phyloP scores from a whole-genome alignment of 2,888 invertebrate genomes.

The Elaeidobius kamerunicus region DNA sequence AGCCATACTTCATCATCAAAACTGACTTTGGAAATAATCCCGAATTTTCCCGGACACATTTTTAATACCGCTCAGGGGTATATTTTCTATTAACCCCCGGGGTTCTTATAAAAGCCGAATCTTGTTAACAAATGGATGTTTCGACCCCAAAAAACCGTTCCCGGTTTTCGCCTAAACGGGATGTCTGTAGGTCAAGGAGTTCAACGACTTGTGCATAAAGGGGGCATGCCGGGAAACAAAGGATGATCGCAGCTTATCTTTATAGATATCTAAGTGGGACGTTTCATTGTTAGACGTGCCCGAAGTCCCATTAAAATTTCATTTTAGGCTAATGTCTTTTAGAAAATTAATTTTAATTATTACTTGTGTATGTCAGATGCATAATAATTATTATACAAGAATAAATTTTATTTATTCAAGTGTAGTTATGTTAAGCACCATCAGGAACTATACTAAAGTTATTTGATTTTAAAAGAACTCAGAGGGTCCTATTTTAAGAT shows the following conservation, averaged over 20 bases:
- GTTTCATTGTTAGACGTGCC: not conserved
- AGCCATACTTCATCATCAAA: not conserved
- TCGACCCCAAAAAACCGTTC: constrained; percentile 15
- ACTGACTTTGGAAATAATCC: not conserved
- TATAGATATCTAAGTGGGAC: not conserved
- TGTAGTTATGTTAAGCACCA: too few relatives aligned
- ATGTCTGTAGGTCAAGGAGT: constrained; percentile 6
- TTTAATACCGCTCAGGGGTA: constrained; percentile 8
- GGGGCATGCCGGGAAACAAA: constrained; percentile 3
- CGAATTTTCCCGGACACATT: not conserved
- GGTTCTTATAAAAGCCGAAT: constrained; percentile 10
- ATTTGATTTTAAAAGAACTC: too few relatives aligned
- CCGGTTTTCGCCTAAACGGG: constrained; percentile 4
- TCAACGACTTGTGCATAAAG: constrained; percentile 5
- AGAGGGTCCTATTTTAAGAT: too few relatives aligned
- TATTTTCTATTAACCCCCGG: constrained; percentile 8
- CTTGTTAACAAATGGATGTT: constrained; percentile 16
- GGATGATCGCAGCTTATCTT: not conserved
- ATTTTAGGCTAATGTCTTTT: too few relatives aligned
- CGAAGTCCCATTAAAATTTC: not conserved
- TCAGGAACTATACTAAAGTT: too few relatives aligned
- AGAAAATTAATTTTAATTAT: too few relatives aligned
- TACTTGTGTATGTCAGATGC: too few relatives aligned
- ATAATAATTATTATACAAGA: too few relatives aligned
- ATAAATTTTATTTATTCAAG: too few relatives aligned